phyloP scores from a whole-genome alignment of 2,113 vertebrate species.

The Saguinus midas region DNA sequence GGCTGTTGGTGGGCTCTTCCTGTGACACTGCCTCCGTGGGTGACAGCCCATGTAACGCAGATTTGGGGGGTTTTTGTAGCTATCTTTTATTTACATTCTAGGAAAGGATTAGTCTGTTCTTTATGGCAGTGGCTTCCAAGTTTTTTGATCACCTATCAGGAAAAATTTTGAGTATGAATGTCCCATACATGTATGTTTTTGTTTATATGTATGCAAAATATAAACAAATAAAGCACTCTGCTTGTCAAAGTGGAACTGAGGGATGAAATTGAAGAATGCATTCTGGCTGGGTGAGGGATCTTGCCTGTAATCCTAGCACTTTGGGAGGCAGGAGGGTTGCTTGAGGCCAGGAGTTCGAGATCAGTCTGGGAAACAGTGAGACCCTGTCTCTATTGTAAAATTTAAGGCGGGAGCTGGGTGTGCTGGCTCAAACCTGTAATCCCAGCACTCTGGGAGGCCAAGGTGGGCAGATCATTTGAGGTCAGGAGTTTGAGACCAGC shows the following conservation, averaged over 20 bases:
- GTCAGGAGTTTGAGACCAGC: too few species aligned
- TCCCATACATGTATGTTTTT: neutral
- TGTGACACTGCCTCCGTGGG: neutral
- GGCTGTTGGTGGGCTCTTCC: neutral
- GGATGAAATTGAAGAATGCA: neutral
- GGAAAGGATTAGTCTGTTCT: conserved; percentile 53
- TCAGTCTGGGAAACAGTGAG: too few species aligned
- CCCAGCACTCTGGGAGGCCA: too few species aligned
- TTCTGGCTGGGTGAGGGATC: too few species aligned
- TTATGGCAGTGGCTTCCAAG: conserved; percentile 52
- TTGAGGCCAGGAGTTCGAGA: too few species aligned
- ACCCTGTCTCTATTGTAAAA: too few species aligned
- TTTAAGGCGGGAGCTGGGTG: too few species aligned
- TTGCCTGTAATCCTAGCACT: too few species aligned
- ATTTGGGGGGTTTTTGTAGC: conserved; percentile 20
- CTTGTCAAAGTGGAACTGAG: neutral
- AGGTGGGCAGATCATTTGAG: too few species aligned
- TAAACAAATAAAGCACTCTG: neutral
- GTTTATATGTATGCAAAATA: neutral
- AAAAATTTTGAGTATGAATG: conserved; percentile 51
- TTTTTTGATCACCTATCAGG: conserved; percentile 44
- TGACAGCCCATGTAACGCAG: neutral
- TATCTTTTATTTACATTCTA: conserved; percentile 55
- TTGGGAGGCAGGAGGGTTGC: too few species aligned
- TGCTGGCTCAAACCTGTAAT: too few species aligned